Evolutionary conservation across 2,797 vertebrate species (phyloP), one percentile per base, ranked within the genome.

Genomic region (Chaenodraco wilsoni): DNA sequence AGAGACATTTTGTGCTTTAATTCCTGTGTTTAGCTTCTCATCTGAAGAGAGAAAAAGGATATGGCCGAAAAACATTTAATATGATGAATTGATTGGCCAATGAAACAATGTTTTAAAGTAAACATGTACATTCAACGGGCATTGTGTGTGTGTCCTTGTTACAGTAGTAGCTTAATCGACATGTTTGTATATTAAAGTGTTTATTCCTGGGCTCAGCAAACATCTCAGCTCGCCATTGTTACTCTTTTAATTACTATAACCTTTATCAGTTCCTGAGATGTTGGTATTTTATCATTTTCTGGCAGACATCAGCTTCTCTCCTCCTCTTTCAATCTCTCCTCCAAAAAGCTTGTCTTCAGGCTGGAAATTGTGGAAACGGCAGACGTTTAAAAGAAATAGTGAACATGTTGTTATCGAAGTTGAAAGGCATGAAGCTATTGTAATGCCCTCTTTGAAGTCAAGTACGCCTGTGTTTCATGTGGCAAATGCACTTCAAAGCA

Each of bases 401-500:
- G 63, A 82, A 79, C 78, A 56, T 61, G 66, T 85, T 77, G 72
- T 87, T 84, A 86, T 87, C 78, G 58, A 79, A 84, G 83, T 88
- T 87, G 86, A 89, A 88, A 91, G 69, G 78, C 66, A 57, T 74
- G 64, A 72, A 84, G 81, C 84, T 83, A 83, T 87, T 87, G 83
- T 91, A 87, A 85, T 88, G 79, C 37, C 63, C 79, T 76, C 83
- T 92, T 92, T 93, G 92, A 93, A 91, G 91, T 93, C 69, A 61
- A 87, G 82, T 81, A 57, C 33, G 63, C 72, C 75, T 88, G 82
- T 86, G 87, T 92, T 93, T 90, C 78, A 84, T 87, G 84, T 84
- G 87, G 84, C 87, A 89, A 91, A 91, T 86, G 82, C 81, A 91
- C 91, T 92, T 93, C 90, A 93, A 92, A 93, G 91, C 79, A 7